Percentiles rank a stretch among this genome's conserved stretches.
Evolutionary conservation across 2,888 invertebrate genomes (phyloP).

Genomic region (Netelia virgata): DNA sequence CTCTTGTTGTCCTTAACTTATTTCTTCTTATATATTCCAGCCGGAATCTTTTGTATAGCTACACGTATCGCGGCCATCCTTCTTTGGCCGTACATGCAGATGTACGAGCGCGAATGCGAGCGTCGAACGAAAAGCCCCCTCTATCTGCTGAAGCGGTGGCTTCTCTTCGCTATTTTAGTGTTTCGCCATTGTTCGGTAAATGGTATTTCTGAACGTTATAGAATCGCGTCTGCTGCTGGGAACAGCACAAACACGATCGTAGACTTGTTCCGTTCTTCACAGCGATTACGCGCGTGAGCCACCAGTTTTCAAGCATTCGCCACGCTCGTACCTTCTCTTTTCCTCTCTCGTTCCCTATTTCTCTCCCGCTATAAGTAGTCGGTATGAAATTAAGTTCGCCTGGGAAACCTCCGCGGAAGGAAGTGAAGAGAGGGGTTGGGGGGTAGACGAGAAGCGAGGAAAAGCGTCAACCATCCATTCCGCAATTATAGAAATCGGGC

Average conservation of each 20-base stretch:
- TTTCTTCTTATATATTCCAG: neutral
- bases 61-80: neutral
- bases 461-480: constrained; percentile 65
- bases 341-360: neutral
- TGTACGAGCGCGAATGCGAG: constrained; percentile 31
- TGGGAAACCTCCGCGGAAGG: constrained; percentile 46
- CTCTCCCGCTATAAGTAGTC: constrained; percentile 57
- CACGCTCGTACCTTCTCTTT: constrained; percentile 12
- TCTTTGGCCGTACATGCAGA: constrained; percentile 15
- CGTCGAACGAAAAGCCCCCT: constrained; percentile 45
- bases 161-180: constrained; percentile 57
- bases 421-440: constrained; percentile 16
- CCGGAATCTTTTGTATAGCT: constrained; percentile 1
- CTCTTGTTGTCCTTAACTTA: neutral
- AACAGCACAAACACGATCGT: constrained; percentile 65
- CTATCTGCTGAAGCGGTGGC: constrained; percentile 49
- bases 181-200: constrained; percentile 66
- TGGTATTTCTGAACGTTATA: constrained; percentile 65
- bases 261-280: constrained; percentile 60
- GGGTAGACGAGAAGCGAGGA: constrained; percentile 14
- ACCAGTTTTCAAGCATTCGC: constrained; percentile 26
- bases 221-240: constrained; percentile 58
- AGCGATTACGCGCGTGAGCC: constrained; percentile 60
- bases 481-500: constrained; percentile 65
- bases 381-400: constrained; percentile 64